Evolutionary conservation across 2,797 vertebrate species (phyloP).

Genomic region (Anomalospiza imberbis): DNA sequence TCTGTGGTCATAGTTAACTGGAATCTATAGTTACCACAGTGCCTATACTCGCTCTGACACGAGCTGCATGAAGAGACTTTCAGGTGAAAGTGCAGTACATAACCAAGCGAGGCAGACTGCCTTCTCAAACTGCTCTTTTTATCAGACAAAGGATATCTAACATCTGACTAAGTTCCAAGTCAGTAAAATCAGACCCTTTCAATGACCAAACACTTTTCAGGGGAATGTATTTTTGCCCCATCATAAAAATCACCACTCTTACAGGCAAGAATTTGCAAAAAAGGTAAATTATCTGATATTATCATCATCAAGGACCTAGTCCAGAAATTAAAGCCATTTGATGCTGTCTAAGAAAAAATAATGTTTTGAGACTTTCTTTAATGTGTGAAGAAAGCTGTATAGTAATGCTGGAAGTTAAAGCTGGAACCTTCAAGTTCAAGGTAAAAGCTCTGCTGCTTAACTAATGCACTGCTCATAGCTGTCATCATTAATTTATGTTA

Average conservation of each 20-base stretch:
- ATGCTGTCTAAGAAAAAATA: conserved; percentile 31
- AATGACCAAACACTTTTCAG: neutral
- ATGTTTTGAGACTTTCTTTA: conserved; percentile 59
- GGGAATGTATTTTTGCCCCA: neutral
- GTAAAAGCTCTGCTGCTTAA: conserved; percentile 80
- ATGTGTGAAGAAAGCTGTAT: conserved; percentile 51
- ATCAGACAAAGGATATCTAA: neutral
- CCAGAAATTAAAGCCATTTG: conserved; percentile 35
- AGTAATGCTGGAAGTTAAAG: conserved; percentile 68
- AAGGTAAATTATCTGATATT: conserved; percentile 15
- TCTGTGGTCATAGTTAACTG: conserved; percentile 72
- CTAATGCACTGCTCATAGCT: conserved; percentile 81
- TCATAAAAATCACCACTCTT: neutral
- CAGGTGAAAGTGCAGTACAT: neutral
- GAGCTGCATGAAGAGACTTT: conserved; percentile 51
- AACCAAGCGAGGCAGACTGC: neutral
- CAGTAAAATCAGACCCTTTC: conserved; percentile 2
- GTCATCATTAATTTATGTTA: conserved; percentile 88
- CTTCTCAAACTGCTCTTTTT: conserved; percentile 11
- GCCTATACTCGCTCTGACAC: conserved; percentile 51
- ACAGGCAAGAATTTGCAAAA: conserved; percentile 5
- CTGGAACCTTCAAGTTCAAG: conserved; percentile 79
- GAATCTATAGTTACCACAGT: conserved; percentile 69
- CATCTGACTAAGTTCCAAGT: conserved; percentile 25
- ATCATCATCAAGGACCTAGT: neutral